phyloP scores from a whole-genome alignment of 2,113 vertebrate genomes.

The Hystrix brachyura region DNA sequence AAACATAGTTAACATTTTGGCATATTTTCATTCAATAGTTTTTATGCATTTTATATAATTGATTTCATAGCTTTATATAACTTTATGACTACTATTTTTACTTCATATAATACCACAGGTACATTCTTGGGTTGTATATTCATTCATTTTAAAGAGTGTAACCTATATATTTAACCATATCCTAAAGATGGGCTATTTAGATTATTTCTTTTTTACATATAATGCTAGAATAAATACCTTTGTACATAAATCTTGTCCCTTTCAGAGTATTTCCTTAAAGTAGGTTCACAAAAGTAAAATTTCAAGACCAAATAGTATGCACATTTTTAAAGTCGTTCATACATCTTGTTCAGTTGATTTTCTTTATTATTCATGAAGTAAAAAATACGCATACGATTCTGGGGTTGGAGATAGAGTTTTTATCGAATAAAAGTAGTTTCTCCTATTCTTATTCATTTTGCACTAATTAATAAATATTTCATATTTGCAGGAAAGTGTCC shows the following conservation, averaged over 20 bases:
- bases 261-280: background rate
- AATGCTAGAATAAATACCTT: background rate
- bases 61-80: background rate
- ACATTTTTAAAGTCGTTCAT: background rate
- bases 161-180: background rate
- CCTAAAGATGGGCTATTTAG: background rate
- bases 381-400: background rate
- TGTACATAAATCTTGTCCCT: background rate
- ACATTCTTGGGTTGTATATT: background rate
- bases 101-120: background rate
- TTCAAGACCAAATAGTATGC: background rate
- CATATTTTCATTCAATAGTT: background rate
- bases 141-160: background rate
- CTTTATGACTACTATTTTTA: background rate
- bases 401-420: background rate
- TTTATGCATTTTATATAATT: background rate
- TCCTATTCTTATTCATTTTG: background rate
- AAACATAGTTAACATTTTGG: background rate
- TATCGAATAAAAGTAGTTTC: slow-evolving; percentile 26
- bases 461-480: background rate
- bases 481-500: background rate
- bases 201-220: background rate
- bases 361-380: background rate
- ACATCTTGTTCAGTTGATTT: background rate
- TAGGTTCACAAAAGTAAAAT: background rate